These are phyloP conservation scores for Ectemnius lituratus DNA, from an alignment of 2,888 invertebrate species.

Conservation along the genomic window DNA sequence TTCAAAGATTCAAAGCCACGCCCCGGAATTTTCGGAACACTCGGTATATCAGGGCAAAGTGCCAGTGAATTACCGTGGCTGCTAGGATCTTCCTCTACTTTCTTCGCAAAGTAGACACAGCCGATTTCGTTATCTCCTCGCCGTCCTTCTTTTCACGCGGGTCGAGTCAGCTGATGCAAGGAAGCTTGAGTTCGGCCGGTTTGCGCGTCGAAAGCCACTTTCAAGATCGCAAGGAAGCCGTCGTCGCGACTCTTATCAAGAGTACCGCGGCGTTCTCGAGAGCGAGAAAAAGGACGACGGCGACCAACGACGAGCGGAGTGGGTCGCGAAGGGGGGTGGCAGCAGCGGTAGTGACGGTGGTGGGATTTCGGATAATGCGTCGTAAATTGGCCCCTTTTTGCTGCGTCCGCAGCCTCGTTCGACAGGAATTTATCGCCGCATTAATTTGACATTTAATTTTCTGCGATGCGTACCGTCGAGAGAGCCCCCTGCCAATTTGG, in stretches of 20 bases:
- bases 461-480: slow-evolving; percentile 41
- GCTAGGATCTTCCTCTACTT: slow-evolving; percentile 16
- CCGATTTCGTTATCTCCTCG: slow-evolving; percentile 57
- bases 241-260: no score
- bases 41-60: slow-evolving; percentile 4
- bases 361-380: slow-evolving; percentile 40
- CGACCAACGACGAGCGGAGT: no score
- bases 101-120: slow-evolving; percentile 37
- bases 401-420: slow-evolving; percentile 33
- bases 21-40: no score
- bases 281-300: no score
- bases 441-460: slow-evolving; percentile 63
- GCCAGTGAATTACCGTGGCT: slow-evolving; percentile 37
- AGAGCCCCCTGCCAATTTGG: slow-evolving; percentile 17
- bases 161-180: no score
- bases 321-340: no score
- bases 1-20: no score
- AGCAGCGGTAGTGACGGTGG: no score
- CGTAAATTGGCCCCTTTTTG: slow-evolving; percentile 48
- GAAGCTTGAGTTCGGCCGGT: no score
- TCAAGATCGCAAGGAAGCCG: no score
- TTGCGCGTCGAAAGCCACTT: no score
- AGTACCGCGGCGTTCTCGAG: no score
- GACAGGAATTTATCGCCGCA: slow-evolving; percentile 55
- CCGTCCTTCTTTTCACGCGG: slow-evolving; percentile 7